Evolutionary conservation across 2,797 vertebrate species (phyloP).

Genomic region (Chromobotia macracanthus): DNA sequence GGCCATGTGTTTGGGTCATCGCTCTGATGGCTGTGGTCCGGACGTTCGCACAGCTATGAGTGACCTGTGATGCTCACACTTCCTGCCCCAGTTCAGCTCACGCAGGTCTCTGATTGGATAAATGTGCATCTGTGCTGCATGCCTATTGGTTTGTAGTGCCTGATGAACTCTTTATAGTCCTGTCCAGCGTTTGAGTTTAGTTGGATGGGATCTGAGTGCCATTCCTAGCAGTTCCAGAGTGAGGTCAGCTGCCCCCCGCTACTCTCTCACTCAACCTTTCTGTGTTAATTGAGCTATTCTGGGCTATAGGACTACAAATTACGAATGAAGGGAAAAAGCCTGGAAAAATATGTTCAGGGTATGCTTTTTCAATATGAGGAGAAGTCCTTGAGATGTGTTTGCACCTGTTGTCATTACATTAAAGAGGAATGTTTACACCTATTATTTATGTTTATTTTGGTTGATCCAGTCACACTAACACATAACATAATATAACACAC

Average conservation of each 20-base stretch:
- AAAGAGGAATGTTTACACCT: not conserved
- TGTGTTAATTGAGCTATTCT: slow-evolving; percentile 36
- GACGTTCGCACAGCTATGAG: slow-evolving; percentile 34
- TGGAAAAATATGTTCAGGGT: slow-evolving; percentile 1
- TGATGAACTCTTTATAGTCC: slow-evolving; percentile 25
- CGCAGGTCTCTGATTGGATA: slow-evolving; percentile 32
- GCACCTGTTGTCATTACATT: not conserved
- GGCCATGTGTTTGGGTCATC: slow-evolving; percentile 38
- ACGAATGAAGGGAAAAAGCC: not conserved
- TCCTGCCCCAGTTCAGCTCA: slow-evolving; percentile 45
- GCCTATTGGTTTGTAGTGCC: slow-evolving; percentile 30
- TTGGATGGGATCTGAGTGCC: slow-evolving; percentile 29
- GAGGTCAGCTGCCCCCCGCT: too few species aligned
- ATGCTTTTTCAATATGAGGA: not conserved
- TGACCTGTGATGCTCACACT: slow-evolving; percentile 19
- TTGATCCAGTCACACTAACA: not conserved
- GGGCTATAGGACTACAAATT: not conserved
- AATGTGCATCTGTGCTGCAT: not conserved
- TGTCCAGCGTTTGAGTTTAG: slow-evolving; percentile 43
- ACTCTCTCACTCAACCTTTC: not conserved
- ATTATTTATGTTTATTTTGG: not conserved
- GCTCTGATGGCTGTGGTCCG: slow-evolving; percentile 45
- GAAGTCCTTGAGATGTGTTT: too few species aligned
- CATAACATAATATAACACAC: too few species aligned
- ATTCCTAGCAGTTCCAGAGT: slow-evolving; percentile 41